These are phyloP conservation scores for Prionace glauca DNA, from an alignment of 2,797 vertebrate genomes.

Conservation along the genomic window DNA sequence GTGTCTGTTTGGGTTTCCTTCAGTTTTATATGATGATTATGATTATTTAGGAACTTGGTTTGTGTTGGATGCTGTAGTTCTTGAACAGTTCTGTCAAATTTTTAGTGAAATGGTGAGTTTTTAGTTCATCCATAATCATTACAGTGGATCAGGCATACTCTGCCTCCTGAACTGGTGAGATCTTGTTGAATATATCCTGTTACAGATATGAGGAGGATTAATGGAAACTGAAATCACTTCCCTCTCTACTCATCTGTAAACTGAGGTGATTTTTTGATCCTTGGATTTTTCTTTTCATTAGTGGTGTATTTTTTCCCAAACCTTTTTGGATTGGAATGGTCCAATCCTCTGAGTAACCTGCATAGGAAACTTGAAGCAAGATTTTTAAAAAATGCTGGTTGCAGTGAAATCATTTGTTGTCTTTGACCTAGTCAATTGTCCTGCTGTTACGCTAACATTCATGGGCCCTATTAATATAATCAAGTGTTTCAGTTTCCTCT, in stretches of 20 bases:
- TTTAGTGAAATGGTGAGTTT: background rate
- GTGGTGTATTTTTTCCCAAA: too few relatives aligned
- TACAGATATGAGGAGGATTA: too few relatives aligned
- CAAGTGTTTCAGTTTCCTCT: background rate
- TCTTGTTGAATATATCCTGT: background rate
- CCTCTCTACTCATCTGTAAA: too few relatives aligned
- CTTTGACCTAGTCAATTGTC: background rate
- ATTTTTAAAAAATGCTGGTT: too few relatives aligned
- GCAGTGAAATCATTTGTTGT: background rate
- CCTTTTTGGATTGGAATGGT: too few relatives aligned
- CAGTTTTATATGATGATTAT: too few relatives aligned
- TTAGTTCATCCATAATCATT: background rate
- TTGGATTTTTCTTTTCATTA: too few relatives aligned
- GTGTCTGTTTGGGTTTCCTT: too few relatives aligned
- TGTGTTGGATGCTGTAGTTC: background rate
- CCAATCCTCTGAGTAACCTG: too few relatives aligned
- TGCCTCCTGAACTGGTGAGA: background rate
- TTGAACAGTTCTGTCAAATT: background rate
- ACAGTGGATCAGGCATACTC: background rate
- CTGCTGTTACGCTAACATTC: background rate
- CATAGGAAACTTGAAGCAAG: too few relatives aligned
- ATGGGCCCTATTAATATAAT: background rate
- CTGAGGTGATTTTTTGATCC: too few relatives aligned
- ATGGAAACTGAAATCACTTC: too few relatives aligned
- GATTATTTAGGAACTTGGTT: background rate